phyloP scores from a whole-genome alignment of 2,797 vertebrate genomes.

The Poeciliopsis turneri region DNA sequence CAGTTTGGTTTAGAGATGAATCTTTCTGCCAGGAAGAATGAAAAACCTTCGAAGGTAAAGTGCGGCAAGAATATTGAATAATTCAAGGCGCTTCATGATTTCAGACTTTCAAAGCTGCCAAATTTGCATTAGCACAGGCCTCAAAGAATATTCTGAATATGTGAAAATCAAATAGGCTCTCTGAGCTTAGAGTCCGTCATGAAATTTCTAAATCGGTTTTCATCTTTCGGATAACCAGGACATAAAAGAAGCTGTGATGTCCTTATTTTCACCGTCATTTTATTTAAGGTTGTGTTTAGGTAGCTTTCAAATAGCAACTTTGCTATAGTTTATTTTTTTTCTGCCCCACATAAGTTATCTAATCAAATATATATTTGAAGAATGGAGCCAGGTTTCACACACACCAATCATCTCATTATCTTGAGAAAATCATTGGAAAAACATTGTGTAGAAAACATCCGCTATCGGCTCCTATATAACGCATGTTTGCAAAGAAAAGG shows the following conservation, averaged over 20 bases:
- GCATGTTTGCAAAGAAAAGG: too few species aligned
- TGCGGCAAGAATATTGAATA: background rate
- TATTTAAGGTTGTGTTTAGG: conserved; percentile 33
- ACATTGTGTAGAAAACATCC: too few species aligned
- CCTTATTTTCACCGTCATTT: conserved; percentile 61
- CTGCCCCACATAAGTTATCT: background rate
- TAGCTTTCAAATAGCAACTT: background rate
- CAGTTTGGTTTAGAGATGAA: background rate
- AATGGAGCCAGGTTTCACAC: too few species aligned
- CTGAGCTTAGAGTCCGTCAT: conserved; percentile 50
- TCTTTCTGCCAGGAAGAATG: background rate
- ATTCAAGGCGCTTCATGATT: conserved; percentile 4
- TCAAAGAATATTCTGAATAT: conserved; percentile 4
- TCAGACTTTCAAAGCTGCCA: background rate
- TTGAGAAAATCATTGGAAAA: too few species aligned
- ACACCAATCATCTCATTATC: too few species aligned
- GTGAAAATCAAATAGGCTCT: conserved; percentile 53
- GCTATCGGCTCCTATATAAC: too few species aligned
- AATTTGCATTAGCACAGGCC: conserved; percentile 4
- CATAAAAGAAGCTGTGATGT: conserved; percentile 66
- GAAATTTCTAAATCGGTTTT: conserved; percentile 50
- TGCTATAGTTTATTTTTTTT: background rate
- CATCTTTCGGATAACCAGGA: conserved; percentile 71
- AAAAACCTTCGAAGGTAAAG: conserved; percentile 1
- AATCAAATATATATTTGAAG: background rate